These are phyloP conservation scores for Ischnura elegans DNA, from an alignment of 2,888 invertebrate genomes.

Conservation along the genomic window DNA sequence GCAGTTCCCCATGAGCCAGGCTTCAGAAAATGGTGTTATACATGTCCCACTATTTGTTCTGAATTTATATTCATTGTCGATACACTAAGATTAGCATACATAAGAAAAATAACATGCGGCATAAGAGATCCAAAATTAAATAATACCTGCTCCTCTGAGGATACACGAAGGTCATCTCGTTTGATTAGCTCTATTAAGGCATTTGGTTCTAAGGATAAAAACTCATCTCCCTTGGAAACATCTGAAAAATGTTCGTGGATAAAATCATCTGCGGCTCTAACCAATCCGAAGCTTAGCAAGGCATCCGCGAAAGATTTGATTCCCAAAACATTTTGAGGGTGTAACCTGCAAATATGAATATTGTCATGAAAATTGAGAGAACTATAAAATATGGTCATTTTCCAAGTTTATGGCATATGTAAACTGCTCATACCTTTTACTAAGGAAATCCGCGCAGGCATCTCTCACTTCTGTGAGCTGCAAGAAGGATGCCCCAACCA, in stretches of 20 bases:
- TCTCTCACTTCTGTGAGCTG: conserved; percentile 89
- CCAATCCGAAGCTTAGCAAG: conserved; percentile 85
- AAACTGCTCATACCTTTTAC: conserved; percentile 80
- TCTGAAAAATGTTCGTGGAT: conserved; percentile 89
- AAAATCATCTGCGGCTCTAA: conserved; percentile 88
- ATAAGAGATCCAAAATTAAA: background rate
- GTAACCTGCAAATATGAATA: conserved; percentile 81
- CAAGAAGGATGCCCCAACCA: conserved; percentile 91
- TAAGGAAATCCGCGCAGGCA: conserved; percentile 90
- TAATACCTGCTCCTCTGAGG: conserved; percentile 84
- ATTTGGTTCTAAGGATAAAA: conserved; percentile 81
- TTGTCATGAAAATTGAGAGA: background rate
- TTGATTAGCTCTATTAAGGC: conserved; percentile 86
- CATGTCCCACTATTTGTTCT: no score
- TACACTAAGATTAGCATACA: no score
- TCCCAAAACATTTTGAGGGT: conserved; percentile 89
- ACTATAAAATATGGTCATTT: background rate
- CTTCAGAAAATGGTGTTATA: no score
- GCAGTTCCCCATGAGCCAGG: no score
- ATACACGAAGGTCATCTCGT: conserved; percentile 88
- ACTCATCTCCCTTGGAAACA: conserved; percentile 89
- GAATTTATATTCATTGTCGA: no score
- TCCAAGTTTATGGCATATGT: background rate
- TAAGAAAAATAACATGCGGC: no score
- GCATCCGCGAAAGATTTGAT: conserved; percentile 90